phyloP scores from a whole-genome alignment of 2,113 vertebrate species.

The Plectropomus leopardus region DNA sequence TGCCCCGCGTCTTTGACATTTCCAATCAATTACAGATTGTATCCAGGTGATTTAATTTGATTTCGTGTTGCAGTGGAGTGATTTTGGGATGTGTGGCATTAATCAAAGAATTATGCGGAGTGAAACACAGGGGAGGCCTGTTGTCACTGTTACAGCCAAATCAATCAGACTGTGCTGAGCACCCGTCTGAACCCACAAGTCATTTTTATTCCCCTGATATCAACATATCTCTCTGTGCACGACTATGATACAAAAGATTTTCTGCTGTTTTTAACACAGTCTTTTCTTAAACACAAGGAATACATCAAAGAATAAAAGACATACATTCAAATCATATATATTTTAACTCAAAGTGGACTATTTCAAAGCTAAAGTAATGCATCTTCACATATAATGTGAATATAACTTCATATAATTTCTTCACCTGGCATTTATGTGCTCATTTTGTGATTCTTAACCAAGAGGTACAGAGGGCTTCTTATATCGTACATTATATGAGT shows the following conservation, averaged over 20 bases:
- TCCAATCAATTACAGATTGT: conserved; percentile 84
- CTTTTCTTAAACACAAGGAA: conserved; percentile 34
- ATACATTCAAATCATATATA: conserved; percentile 13
- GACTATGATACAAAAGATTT: conserved; percentile 18
- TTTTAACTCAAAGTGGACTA: conserved; percentile 26
- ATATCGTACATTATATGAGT: conserved; percentile 1
- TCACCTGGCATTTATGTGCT: conserved; percentile 18
- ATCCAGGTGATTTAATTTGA: conserved; percentile 86
- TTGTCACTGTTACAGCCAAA: conserved; percentile 78
- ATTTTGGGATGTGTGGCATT: conserved; percentile 79
- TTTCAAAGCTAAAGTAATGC: neutral
- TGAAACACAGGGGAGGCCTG: conserved; percentile 73
- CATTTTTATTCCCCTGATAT: conserved; percentile 58
- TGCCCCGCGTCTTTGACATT: conserved; percentile 67
- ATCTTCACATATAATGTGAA: neutral
- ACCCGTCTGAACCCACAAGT: conserved; percentile 41
- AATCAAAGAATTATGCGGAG: conserved; percentile 83
- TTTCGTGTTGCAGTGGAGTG: conserved; percentile 78
- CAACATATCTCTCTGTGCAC: conserved; percentile 27
- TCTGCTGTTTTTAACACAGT: conserved; percentile 12
- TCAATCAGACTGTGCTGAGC: conserved; percentile 78
- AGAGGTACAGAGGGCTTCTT: neutral
- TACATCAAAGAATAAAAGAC: conserved; percentile 20
- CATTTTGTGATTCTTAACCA: conserved; percentile 5
- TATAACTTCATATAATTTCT: neutral